Evolutionary conservation across 2,888 invertebrate genomes (phyloP), one percentile per base, ranked within the genome.

Genomic region (Dynastes tityus): DNA sequence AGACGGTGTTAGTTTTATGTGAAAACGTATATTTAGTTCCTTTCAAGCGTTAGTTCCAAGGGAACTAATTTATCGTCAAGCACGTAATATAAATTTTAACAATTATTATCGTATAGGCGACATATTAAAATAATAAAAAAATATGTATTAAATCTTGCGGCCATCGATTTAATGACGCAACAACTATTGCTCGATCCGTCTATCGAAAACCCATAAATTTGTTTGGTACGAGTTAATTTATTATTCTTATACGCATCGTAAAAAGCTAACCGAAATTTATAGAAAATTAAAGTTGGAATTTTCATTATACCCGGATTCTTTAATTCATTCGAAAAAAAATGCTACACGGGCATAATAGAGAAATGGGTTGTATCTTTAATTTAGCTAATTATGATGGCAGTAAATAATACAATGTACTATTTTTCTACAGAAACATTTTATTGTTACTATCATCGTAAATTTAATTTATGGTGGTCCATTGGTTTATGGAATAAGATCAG

Each of bases 151-250:
- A 16, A 22, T 65, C 40, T 65, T 29, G 22, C 9, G 27, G 27
- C 37, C 49, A 40, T 61, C 49, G 61, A 73, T 73, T 73, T 73
- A 61, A 73, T 61, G 73, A 73, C 40, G 73, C 73, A 73, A 58
- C 71, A 55, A 73, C 27, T 32, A 61, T 73, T 73, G 73, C 73
- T 73, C 61, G 73, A 40, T 61, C 32, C 73, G 73, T 27, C 45
- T 73, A 73, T 73, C 61, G 16, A 22, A 73, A 22, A 58, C 45
- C 61, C 16, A 40, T 73, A 73, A 73, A 73, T 73, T 73, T 73
- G 9, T 22, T 22, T 11, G 51, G 45, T 49, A 68, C 27, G 51
- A 22, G 37, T 27, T 68, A 68, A 68, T 68, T 68, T 68, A 68
- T 49, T 49, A 68, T 61, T 61, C 29, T 29, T 61, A 27, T 51